Conservation (phyloP, 2,888 invertebrate genomes). For the Ormyrus pomaceus region DNA sequence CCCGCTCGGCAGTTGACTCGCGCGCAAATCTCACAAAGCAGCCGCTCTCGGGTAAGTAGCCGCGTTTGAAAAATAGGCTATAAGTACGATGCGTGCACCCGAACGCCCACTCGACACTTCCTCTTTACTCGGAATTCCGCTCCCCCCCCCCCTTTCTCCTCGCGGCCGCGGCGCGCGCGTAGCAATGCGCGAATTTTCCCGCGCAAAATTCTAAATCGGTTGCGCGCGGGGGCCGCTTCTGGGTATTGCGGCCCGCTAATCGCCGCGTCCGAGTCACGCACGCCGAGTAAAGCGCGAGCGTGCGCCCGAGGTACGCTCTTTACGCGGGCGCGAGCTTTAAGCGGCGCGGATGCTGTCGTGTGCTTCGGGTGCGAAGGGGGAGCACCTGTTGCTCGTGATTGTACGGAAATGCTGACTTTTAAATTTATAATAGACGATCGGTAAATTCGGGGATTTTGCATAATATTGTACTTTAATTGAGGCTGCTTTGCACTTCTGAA, state of each 20-base stretch:
- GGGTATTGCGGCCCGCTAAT: conserved; percentile 8
- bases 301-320: too few relatives aligned
- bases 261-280: conserved; percentile 14
- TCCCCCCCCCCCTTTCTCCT: not conserved
- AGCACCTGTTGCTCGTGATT: too few relatives aligned
- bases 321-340: too few relatives aligned
- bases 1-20: not conserved
- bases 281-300: not conserved
- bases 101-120: conserved; percentile 26
- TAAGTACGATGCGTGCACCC: too few relatives aligned
- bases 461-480: too few relatives aligned
- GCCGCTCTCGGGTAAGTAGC: not conserved
- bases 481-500: too few relatives aligned
- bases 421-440: too few relatives aligned
- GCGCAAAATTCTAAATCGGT: conserved; percentile 47
- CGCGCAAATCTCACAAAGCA: not conserved
- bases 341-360: too few relatives aligned
- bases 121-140: conserved; percentile 43
- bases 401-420: too few relatives aligned
- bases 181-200: conserved; percentile 31
- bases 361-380: too few relatives aligned
- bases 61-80: not conserved
- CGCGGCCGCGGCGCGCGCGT: not conserved
- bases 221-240: conserved; percentile 14
- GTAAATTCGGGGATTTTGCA: too few relatives aligned